Evolutionary conservation across 2,113 vertebrate species (phyloP), one percentile per base, ranked within the genome.

Genomic region (Microcebus griseorufus): DNA sequence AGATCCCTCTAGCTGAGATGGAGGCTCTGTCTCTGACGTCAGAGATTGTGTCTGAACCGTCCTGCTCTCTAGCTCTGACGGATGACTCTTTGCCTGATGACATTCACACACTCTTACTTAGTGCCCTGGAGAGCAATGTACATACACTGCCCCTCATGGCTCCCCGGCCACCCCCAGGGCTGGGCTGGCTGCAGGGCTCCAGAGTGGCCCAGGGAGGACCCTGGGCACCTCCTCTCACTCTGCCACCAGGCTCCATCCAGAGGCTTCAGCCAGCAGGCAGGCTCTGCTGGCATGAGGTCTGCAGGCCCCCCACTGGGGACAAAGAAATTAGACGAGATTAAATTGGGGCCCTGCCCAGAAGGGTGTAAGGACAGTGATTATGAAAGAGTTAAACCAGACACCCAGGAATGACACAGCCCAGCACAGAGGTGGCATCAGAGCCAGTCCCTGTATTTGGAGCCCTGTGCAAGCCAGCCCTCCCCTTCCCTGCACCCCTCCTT

Each of bases 1-100:
- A 99, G 99, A 99, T 99, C 98, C 99, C 99, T 99, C 99, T 99
- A 99, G 99, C 99, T 98, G 99, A 99, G 99, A 99, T 99, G 99
- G 99, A 99, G 99, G 99, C 99, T 99, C 98, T 99, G 98, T 99
- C 99, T 99, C 99, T 99, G 99, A 98, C 99, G 98, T 99, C 99
- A 99, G 99, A 99, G 98, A 99, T 99, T 98, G 98, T 99, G 98
- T 99, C 99, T 98, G 99, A 99, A 99, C 99, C 99, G 98, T 99
- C 99, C 99, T 99, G 99, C 99, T 99, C 99, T 99, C 99, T 99
- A 99, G 99, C 99, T 99, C 99, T 99, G 99, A 99, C 98, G 98
- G 99, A 99, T 98, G 99, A 99, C 99, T 99, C 99, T 98, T 99
- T 99, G 98, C 99, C 99, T 97, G 99, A 99, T 98, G 99, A 99